A percentile compares a stretch with the other conserved stretches of the same genome.
These are phyloP conservation scores for Lepidurus apus DNA, from an alignment of 1,140 invertebrate species.

Conservation along the genomic window DNA sequence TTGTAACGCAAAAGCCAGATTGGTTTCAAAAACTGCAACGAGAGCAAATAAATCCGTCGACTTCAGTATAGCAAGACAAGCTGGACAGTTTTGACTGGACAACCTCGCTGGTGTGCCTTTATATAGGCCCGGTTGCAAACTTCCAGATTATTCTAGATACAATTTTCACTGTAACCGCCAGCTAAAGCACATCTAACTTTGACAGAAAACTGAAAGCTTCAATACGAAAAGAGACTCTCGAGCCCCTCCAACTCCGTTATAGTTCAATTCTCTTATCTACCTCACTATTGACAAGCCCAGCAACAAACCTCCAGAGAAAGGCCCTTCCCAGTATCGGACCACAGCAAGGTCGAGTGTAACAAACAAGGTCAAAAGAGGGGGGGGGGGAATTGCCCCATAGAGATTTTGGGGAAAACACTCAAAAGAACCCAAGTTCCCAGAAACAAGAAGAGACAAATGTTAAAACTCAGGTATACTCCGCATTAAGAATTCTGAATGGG, in stretches of 20 bases:
- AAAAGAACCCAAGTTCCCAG: neutral
- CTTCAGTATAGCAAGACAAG: neutral
- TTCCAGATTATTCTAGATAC: neutral
- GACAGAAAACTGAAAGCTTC: neutral
- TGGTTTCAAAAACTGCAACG: neutral
- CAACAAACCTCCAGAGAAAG: neutral
- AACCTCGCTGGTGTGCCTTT: neutral
- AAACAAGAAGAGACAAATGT: neutral
- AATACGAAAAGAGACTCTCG: neutral
- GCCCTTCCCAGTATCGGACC: neutral
- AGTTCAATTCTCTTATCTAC: neutral
- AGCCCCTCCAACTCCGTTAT: neutral
- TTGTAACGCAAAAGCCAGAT: neutral
- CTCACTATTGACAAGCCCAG: neutral
- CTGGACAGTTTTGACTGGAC: neutral
- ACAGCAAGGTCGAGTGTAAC: neutral
- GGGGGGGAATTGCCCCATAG: neutral
- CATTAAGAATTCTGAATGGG: neutral
- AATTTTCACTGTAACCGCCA: neutral
- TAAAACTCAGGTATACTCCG: neutral
- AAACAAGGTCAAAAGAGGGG: conserved; percentile 6
- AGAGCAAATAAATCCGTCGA: neutral
- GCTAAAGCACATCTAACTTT: neutral
- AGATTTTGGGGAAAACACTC: neutral
- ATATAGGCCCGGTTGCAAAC: neutral